A percentile compares a stretch with the other conserved stretches of the same genome.
Evolutionary conservation across 2,797 vertebrate species (phyloP).

Genomic region (Channa striata): DNA sequence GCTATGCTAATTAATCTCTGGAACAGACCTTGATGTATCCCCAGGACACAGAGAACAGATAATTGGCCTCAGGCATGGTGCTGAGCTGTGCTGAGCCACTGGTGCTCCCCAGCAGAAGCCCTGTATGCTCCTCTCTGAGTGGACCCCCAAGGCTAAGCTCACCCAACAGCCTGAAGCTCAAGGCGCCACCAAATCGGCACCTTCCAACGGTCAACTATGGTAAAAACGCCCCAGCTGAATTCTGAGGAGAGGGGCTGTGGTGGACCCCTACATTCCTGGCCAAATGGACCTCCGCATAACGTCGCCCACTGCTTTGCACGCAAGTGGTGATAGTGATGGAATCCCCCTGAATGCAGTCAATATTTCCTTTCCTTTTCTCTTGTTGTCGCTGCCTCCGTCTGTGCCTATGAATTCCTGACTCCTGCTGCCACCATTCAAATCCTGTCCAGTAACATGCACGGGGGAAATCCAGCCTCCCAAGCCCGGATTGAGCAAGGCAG

Average conservation of each 20-base stretch:
- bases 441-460: slow-evolving; percentile 39
- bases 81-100: slow-evolving; percentile 85
- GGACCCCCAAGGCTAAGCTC: slow-evolving; percentile 73
- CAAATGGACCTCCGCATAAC: slow-evolving; percentile 60
- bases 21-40: slow-evolving; percentile 97
- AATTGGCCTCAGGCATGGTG: slow-evolving; percentile 96
- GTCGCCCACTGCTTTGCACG: slow-evolving; percentile 57
- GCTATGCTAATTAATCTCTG: slow-evolving; percentile 5
- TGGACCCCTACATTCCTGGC: slow-evolving; percentile 57
- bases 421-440: slow-evolving; percentile 47
- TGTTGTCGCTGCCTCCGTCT: slow-evolving; percentile 24
- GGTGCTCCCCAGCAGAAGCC: slow-evolving; percentile 82
- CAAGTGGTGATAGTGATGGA: slow-evolving; percentile 60
- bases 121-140: slow-evolving; percentile 80
- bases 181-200: slow-evolving; percentile 23
- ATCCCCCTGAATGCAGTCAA: slow-evolving; percentile 61
- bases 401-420: slow-evolving; percentile 38
- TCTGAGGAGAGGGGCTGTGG: slow-evolving; percentile 62
- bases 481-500: slow-evolving; percentile 48
- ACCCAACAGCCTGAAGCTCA: slow-evolving; percentile 57
- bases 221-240: slow-evolving; percentile 46
- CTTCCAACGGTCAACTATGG: slow-evolving; percentile 11
- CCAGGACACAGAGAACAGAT: slow-evolving; percentile 96
- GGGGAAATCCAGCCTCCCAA: slow-evolving; percentile 59
- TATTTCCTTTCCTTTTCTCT: slow-evolving; percentile 48